These are phyloP conservation scores for Euthynnus affinis DNA, from an alignment of 2,797 vertebrate species.

Conservation along the genomic window DNA sequence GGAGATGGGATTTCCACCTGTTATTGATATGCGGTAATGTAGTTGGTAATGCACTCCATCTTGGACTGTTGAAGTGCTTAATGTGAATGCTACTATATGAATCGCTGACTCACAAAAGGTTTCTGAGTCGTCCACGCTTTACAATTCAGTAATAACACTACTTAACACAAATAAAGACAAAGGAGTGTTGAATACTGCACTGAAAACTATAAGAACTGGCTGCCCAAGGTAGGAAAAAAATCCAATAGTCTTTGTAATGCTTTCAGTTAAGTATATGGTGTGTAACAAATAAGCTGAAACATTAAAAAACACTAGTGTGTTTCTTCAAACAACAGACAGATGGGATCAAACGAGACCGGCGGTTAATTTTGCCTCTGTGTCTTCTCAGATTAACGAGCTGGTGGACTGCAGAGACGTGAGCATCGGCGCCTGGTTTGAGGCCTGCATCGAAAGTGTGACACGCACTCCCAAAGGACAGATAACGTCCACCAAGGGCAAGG, in stretches of 20 bases:
- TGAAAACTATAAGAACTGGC: background rate
- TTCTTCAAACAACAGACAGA: background rate
- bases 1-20: background rate
- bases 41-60: background rate
- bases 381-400: slow-evolving; percentile 94
- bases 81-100: background rate
- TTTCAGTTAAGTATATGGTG: background rate
- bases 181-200: background rate
- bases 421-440: slow-evolving; percentile 99
- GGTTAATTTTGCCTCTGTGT: slow-evolving; percentile 53
- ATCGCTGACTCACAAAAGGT: background rate
- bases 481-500: slow-evolving; percentile 87
- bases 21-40: background rate
- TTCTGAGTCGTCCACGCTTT: background rate
- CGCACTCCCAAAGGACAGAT: slow-evolving; percentile 90
- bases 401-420: slow-evolving; percentile 97
- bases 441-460: slow-evolving; percentile 93
- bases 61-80: no score
- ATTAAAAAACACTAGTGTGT: background rate
- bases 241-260: background rate
- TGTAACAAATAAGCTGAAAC: background rate
- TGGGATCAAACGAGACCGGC: slow-evolving; percentile 9
- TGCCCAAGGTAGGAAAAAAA: slow-evolving; percentile 5
- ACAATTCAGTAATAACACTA: background rate
- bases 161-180: background rate